phyloP scores from a whole-genome alignment of 2,888 invertebrate species.

The Xestia c-nigrum region DNA sequence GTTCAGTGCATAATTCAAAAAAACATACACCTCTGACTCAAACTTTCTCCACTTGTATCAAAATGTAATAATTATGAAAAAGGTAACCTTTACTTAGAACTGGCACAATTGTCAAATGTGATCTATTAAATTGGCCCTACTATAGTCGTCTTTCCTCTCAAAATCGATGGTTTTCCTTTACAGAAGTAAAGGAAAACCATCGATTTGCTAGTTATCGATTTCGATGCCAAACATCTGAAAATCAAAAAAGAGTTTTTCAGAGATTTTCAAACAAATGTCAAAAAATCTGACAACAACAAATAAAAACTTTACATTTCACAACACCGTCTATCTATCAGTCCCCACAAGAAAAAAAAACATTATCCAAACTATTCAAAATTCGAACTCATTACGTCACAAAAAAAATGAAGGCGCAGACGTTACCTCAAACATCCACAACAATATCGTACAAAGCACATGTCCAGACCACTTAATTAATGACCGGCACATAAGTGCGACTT shows the following conservation, averaged over 20 bases:
- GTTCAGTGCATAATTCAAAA: too few relatives aligned
- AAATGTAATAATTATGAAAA: too few relatives aligned
- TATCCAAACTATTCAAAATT: slow-evolving; percentile 13
- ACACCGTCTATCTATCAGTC: neutral
- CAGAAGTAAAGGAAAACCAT: too few relatives aligned
- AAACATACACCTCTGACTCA: too few relatives aligned
- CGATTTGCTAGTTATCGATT: too few relatives aligned
- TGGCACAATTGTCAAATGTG: too few relatives aligned
- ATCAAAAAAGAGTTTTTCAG: neutral
- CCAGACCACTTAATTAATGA: slow-evolving; percentile 84
- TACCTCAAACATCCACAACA: slow-evolving; percentile 56
- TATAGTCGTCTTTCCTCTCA: too few relatives aligned
- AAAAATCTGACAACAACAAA: neutral
- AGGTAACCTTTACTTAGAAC: too few relatives aligned
- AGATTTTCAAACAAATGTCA: neutral
- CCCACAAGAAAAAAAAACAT: neutral
- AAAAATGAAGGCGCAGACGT: slow-evolving; percentile 49
- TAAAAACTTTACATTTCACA: neutral
- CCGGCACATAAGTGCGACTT: slow-evolving; percentile 78
- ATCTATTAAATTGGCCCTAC: too few relatives aligned
- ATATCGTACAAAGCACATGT: slow-evolving; percentile 52
- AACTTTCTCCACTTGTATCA: too few relatives aligned
- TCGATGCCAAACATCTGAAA: neutral
- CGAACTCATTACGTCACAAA: slow-evolving; percentile 52
- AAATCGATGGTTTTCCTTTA: neutral